Base-by-base conservation (phyloP, 2,888 invertebrate genomes). In the Stenodema calcarata region DNA sequence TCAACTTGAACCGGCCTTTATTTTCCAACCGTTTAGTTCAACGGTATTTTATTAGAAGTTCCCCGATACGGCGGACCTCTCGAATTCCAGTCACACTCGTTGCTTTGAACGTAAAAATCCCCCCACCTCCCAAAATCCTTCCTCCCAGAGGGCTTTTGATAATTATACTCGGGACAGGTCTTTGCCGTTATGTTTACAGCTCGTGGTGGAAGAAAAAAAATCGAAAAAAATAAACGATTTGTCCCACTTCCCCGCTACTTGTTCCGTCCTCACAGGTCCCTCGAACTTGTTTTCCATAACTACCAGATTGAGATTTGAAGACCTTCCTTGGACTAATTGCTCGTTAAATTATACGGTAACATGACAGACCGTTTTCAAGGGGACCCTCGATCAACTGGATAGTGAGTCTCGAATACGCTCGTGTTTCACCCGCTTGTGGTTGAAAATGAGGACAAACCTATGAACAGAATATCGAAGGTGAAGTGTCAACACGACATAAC, bases 141-240 rank as follows among this genome's bases (percentile, higher is more conserved):
- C 50, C 79, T n/a, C 18, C 30, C 27, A 7, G 14, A 30, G 80
- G 80, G 54, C 54, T 54, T 80, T 54, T 27, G 80, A 78, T 78
- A 80, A 80, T 80, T 80, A 80, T 54, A 54, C 54, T 28, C n/a
- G 28, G 35, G 80, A 80, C 80, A 80, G 80, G 80, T 80, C 50
- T 50, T 80, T 54, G 50, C 80, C 80, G 80, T 80, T 80, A 80
- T 80, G 80, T 50, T 80, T 47, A 80, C 80, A 50, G 54, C 30
- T 30, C 30, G 23, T 62, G 23, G 62, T 35, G 35, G 2, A 35
- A 7, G 7, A 35, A 35, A 35, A 35, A n/a, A n/a, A n/a, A n/a
- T n/a, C n/a, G 18, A 50, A n/a, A 23, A 62, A 62, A 23, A 62
- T 62, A 62, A 62, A 62, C 62, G 62, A 4, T 23, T 4, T 23